These are phyloP conservation scores for Aradophagus sp. DNA, from an alignment of 1,140 invertebrate species.

Conservation along the genomic window DNA sequence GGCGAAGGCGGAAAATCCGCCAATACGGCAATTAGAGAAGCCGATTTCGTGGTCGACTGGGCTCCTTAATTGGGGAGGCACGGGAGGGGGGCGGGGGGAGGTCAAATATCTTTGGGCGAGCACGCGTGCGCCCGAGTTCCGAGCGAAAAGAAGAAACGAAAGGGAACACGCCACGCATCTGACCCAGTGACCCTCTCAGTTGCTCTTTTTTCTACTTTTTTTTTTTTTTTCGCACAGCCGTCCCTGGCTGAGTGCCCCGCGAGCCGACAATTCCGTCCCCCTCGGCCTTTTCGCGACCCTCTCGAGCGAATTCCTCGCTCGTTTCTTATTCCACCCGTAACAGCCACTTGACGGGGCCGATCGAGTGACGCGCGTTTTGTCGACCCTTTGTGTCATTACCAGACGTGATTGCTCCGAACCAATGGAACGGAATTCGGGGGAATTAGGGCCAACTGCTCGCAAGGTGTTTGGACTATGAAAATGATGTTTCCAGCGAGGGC, in stretches of 20 bases:
- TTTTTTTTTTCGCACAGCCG: slow-evolving; percentile 48
- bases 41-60: slow-evolving; percentile 25
- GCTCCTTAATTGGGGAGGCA: slow-evolving; percentile 20
- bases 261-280: slow-evolving; percentile 11
- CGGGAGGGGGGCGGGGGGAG: no score
- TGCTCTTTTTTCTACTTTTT: no score
- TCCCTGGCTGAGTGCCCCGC: slow-evolving; percentile 16
- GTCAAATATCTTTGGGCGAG: slow-evolving; percentile 36
- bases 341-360: slow-evolving; percentile 61
- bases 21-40: slow-evolving; percentile 22
- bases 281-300: slow-evolving; percentile 53
- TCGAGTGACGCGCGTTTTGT: slow-evolving; percentile 61
- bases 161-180: slow-evolving; percentile 65
- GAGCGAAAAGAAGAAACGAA: slow-evolving; percentile 52
- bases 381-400: slow-evolving; percentile 55
- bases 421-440: slow-evolving; percentile 38
- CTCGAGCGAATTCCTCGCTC: slow-evolving; percentile 50
- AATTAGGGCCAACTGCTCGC: slow-evolving; percentile 15
- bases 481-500: slow-evolving; percentile 41
- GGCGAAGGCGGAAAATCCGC: no score
- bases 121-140: slow-evolving; percentile 58
- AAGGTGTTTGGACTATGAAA: slow-evolving; percentile 52
- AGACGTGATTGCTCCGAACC: slow-evolving; percentile 50
- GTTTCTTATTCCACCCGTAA: slow-evolving; percentile 57
- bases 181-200: slow-evolving; percentile 72